A percentile compares a stretch with the other conserved stretches of the same genome.
Conservation (phyloP, 2,888 invertebrate species). For the Microchrysa polita region DNA sequence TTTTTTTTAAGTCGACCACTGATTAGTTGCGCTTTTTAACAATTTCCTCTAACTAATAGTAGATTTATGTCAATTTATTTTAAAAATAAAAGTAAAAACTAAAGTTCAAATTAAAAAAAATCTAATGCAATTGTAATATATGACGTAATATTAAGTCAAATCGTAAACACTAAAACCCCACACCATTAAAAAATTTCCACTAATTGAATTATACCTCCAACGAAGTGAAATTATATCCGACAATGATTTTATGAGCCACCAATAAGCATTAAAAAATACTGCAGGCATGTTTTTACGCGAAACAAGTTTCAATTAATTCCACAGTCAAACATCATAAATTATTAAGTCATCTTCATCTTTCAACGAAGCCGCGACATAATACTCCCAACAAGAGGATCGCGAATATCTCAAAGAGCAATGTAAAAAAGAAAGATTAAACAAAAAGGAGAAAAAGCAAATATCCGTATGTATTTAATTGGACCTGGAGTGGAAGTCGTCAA, state of each 20-base stretch:
- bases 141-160: no score
- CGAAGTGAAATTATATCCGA: not conserved
- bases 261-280: not conserved
- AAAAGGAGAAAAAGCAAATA: not conserved
- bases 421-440: not conserved
- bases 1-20: no score
- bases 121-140: no score
- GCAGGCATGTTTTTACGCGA: not conserved
- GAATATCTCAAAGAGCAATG: not conserved
- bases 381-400: not conserved
- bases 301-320: slow-evolving; percentile 19
- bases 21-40: no score
- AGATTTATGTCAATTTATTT: no score
- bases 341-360: slow-evolving; percentile 31
- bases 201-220: no score
- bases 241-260: slow-evolving; percentile 3
- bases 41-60: no score
- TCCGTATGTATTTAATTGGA: no score
- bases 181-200: no score
- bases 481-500: slow-evolving; percentile 13
- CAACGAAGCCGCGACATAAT: slow-evolving; percentile 10
- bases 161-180: no score
- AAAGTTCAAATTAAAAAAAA: no score
- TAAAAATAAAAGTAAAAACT: no score
- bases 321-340: slow-evolving; percentile 31